Conservation (phyloP, 1,140 invertebrate genomes). For the Stegodyphus dumicola region DNA sequence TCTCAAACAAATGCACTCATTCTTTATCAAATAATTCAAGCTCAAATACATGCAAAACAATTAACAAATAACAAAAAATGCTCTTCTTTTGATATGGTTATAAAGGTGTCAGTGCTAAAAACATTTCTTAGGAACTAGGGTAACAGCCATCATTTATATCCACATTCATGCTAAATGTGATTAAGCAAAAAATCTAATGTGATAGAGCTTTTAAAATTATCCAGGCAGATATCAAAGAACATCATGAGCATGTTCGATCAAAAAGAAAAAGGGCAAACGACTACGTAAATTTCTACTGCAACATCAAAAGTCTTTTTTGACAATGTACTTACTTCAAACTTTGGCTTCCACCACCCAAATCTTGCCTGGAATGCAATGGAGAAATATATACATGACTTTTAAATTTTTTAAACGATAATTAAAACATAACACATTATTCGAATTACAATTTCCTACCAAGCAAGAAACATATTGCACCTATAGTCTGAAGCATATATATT, state of each 20-base stretch:
- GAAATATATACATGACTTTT: constrained; percentile 47
- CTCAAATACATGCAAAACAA: constrained; percentile 6
- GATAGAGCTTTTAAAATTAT: constrained; percentile 17
- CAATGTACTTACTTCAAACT: constrained; percentile 57
- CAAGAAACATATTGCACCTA: too few relatives aligned
- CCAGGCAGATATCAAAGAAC: constrained; percentile 10
- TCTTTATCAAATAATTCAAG: not conserved
- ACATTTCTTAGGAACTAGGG: too few relatives aligned
- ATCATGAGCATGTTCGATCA: constrained; percentile 17
- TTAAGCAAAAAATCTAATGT: constrained; percentile 39
- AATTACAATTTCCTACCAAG: too few relatives aligned
- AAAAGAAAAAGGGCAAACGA: constrained; percentile 19
- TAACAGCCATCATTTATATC: not conserved
- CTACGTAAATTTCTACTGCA: constrained; percentile 28
- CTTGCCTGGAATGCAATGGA: constrained; percentile 56
- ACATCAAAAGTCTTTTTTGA: constrained; percentile 38
- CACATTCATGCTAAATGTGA: constrained; percentile 52
- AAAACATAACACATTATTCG: not conserved
- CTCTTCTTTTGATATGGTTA: not conserved
- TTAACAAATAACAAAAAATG: not conserved
- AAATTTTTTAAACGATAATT: not conserved
- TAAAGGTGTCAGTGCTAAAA: constrained; percentile 16
- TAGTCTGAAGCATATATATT: too few relatives aligned
- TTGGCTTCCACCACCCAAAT: constrained; percentile 61
- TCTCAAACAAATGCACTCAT: too few relatives aligned